Percentiles rank a stretch among this genome's conserved stretches.
phyloP scores from a whole-genome alignment of 2,888 invertebrate species.

The Clanis bilineata region DNA sequence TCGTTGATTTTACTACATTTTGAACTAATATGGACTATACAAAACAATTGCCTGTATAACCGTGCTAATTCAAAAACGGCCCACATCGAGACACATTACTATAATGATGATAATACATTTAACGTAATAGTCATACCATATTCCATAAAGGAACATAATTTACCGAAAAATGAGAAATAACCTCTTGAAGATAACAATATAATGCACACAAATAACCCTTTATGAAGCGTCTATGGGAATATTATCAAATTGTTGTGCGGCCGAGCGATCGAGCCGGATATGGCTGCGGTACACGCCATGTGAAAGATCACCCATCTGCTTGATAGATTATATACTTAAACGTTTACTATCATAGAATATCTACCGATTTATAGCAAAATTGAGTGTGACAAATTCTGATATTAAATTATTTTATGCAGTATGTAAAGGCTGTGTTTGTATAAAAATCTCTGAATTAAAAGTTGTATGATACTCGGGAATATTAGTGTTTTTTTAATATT shows the following conservation, averaged over 20 bases:
- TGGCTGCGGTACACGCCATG: slow-evolving; percentile 58
- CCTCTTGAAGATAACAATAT: slow-evolving; percentile 52
- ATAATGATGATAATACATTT: not conserved
- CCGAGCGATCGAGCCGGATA: slow-evolving; percentile 38
- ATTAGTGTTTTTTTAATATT: too few species aligned
- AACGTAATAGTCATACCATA: slow-evolving; percentile 8
- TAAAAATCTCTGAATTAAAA: too few species aligned
- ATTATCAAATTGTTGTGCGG: slow-evolving; percentile 50
- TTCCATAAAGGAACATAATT: slow-evolving; percentile 12
- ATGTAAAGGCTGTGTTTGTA: too few species aligned
- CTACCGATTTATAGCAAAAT: not conserved
- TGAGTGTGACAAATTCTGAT: not conserved
- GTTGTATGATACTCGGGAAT: too few species aligned
- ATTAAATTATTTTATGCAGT: too few species aligned
- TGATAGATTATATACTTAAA: slow-evolving; percentile 7
- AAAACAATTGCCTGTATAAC: not conserved
- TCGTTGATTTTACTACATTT: too few species aligned
- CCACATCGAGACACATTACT: not conserved
- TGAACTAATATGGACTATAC: not conserved
- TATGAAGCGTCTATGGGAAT: slow-evolving; percentile 39
- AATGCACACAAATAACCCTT: slow-evolving; percentile 63
- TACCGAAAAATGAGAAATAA: slow-evolving; percentile 24
- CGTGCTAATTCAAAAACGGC: not conserved
- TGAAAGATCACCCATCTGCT: slow-evolving; percentile 43
- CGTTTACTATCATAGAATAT: not conserved